phyloP scores from a whole-genome alignment of 2,113 vertebrate species.

The Maccullochella peelii region DNA sequence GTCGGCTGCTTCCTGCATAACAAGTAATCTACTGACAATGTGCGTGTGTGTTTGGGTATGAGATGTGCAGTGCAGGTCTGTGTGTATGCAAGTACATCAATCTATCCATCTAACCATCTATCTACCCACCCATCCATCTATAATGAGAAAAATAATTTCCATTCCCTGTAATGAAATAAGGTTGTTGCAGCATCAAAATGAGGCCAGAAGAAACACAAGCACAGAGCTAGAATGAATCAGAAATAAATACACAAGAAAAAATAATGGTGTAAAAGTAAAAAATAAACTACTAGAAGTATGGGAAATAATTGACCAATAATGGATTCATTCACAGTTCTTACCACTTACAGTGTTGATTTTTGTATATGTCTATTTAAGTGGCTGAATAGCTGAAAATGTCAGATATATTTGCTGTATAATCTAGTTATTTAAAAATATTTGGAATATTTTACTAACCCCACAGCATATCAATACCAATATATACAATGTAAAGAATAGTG shows the following conservation, averaged over 20 bases:
- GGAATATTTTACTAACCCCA: background rate
- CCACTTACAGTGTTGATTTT: background rate
- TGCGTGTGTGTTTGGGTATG: background rate
- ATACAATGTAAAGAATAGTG: background rate
- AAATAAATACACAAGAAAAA: background rate
- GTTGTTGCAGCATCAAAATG: background rate
- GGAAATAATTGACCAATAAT: background rate
- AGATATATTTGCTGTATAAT: too few relatives aligned
- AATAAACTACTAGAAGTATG: background rate
- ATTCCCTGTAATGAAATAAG: background rate
- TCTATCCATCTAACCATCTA: background rate
- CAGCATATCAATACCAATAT: background rate
- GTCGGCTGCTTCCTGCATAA: conserved; percentile 19
- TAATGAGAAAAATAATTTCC: background rate
- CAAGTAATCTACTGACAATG: background rate
- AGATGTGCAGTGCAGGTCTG: background rate
- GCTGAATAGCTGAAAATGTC: background rate
- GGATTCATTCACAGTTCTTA: background rate
- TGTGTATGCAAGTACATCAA: background rate
- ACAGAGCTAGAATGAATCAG: background rate
- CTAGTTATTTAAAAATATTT: background rate
- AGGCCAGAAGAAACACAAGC: background rate
- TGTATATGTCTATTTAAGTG: background rate
- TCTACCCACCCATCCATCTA: background rate
- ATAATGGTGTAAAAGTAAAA: background rate